Base-by-base conservation (phyloP, 2,888 invertebrate genomes). In the Hartigia nigra region DNA sequence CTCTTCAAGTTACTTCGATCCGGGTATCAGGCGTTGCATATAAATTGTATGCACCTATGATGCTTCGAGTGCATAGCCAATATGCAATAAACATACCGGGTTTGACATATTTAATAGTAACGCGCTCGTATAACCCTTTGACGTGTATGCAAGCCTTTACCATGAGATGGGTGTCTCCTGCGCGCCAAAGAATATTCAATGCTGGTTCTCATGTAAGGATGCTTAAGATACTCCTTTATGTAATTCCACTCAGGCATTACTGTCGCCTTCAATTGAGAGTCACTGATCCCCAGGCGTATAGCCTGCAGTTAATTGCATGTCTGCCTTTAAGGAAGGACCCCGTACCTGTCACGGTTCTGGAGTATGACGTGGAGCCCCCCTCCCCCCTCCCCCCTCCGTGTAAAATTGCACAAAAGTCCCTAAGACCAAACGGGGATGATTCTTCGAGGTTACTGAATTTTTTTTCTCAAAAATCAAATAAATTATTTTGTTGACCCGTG, bases 71-170 rank as follows among this genome's bases (percentile, higher is more conserved):
- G 74, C 74, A 79, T 76, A 79, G 74, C 90, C 91, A 91, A 91
- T 91, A 90, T 90, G 91, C 90, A 90, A 91, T 90, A 91, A 91
- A 91, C 90, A 90, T 89, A 88, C 90, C 87, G 84, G 85, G 85
- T 89, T 90, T 90, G 91, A 90, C 91, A 89, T 90, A 90, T 91
- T 90, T 91, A 91, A 90, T 90, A 90, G 90, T 90, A 91, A 91
- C 90, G 87, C 88, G 90, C 87, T 90, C 90, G 88, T 91, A 91
- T 91, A 90, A 90, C 87, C 39, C 88, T 89, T 90, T 91, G 90
- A 91, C 90, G 90, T 89, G 90, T 88, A 89, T 90, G 88, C 87
- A 89, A 87, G 88, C 88, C 87, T 89, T 89, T 89, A 89, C 86
- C 39, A 87, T 87, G 82, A 87, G 85, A 89, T 83, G 86, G 83